These are phyloP conservation scores for Festucalex cinctus DNA, from an alignment of 2,113 vertebrate genomes.

Conservation along the genomic window DNA sequence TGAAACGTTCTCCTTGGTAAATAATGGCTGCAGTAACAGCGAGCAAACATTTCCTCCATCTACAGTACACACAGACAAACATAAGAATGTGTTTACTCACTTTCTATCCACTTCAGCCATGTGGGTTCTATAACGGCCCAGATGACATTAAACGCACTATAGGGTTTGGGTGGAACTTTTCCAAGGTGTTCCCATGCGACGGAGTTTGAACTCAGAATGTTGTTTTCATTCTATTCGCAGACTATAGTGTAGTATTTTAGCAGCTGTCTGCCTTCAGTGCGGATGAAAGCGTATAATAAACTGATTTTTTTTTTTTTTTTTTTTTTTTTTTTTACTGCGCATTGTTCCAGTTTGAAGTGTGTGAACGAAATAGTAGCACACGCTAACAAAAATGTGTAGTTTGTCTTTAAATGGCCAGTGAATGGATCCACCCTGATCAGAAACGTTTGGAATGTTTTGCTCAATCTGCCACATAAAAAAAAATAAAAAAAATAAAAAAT, in stretches of 20 bases:
- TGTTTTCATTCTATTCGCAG: constrained; percentile 1
- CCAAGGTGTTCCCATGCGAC: background rate
- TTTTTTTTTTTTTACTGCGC: too few relatives aligned
- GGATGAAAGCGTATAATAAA: background rate
- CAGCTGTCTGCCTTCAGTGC: background rate
- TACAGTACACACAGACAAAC: constrained; percentile 34
- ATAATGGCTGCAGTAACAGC: constrained; percentile 50
- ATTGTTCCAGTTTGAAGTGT: background rate
- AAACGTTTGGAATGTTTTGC: background rate
- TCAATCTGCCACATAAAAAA: background rate
- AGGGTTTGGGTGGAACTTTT: constrained; percentile 27
- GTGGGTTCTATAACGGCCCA: constrained; percentile 33
- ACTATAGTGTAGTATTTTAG: background rate
- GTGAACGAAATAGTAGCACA: background rate
- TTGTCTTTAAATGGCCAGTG: background rate
- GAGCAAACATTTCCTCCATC: constrained; percentile 47
- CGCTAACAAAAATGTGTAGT: background rate
- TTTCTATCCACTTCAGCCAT: constrained; percentile 37
- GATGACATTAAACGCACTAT: constrained; percentile 35
- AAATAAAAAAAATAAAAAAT: background rate
- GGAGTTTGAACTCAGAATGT: background rate
- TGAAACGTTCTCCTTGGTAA: constrained; percentile 49
- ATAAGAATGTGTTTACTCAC: constrained; percentile 47
- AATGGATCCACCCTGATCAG: background rate
- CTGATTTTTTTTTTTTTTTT: too few relatives aligned